Base-by-base conservation (phyloP, 2,888 invertebrate species). In the Dicranocentrus wangi region DNA sequence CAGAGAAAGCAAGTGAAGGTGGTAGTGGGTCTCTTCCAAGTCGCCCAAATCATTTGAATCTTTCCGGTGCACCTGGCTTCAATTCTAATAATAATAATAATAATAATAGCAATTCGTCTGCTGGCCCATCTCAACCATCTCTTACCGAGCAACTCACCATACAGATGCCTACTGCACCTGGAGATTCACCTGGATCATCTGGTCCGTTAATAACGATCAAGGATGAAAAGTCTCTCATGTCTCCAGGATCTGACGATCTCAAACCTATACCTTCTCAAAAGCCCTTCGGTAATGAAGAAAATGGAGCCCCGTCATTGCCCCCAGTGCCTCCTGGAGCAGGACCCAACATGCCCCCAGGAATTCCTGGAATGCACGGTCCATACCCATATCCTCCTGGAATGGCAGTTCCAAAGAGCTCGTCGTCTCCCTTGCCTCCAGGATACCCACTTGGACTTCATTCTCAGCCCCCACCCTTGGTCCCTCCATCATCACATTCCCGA, bases 181-280 rank as follows among this genome's bases (percentile, higher is more conserved):
- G 75, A 66, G 82, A 82, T 42, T 82, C 82, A 2, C 79, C 82
- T 13, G 73, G 71, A 32, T 66, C 72, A 2, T 65, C 79, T 17
- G 82, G 63, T 58, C 78, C 83, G 19, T 69, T 86, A 3, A 86
- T 86, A 58, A 85, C 82, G 27, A 84, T 86, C 58, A 86, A 85
- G 65, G 85, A 85, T 81, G 84, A 86, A 68, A 86, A 86, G 72
- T 83, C 85, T 78, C 82, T 86, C n/a, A 83, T 86, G 85, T 86
- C 86, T 63, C 86, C 86, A 53, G 69, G 81, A 28, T 79, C 65
- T 32, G 85, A 85, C 82, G 85, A 85, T 85, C 85, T 85, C 85
- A 84, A 82, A 77, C 82, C 73, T 32, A n/a, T 71, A 63, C 28
- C 72, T n/a, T 71, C 65, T 23, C 81, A 81, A 42, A 76, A 82